Conservation (phyloP, 1,140 invertebrate species). For the Tetramorium parvispinum region DNA sequence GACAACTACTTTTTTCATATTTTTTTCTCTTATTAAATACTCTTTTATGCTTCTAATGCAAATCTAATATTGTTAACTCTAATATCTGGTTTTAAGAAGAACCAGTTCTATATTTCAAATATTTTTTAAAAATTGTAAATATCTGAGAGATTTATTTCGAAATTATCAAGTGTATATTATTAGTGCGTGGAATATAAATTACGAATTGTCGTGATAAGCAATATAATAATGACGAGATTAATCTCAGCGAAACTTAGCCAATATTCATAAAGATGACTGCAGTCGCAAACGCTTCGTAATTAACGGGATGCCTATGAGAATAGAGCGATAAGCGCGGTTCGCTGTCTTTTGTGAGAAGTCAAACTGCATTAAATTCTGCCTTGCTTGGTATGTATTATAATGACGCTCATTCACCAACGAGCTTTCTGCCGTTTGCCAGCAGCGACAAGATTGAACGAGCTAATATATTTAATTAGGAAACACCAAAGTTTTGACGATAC, state of each 20-base stretch:
- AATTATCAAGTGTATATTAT: not conserved
- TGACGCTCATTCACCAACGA: not conserved
- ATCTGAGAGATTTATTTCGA: not conserved
- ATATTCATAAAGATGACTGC: conserved; percentile 28
- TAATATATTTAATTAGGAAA: conserved; percentile 44
- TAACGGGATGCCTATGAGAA: conserved; percentile 18
- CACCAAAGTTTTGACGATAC: not conserved
- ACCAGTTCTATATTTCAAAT: not conserved
- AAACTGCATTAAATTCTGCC: conserved; percentile 21
- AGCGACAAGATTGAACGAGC: conserved; percentile 10
- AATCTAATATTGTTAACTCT: not conserved
- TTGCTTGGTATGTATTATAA: conserved; percentile 7
- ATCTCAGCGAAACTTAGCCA: conserved; percentile 1
- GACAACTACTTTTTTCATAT: not conserved
- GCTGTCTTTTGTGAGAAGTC: conserved; percentile 30
- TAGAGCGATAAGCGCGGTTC: conserved; percentile 7
- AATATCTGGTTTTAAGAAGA: not conserved
- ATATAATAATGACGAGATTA: not conserved
- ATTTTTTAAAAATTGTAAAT: not conserved
- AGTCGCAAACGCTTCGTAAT: conserved; percentile 7
- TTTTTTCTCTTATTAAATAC: not conserved
- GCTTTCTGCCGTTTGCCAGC: not conserved
- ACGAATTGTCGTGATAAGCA: not conserved
- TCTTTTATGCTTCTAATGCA: not conserved
- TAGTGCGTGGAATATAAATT: not conserved